Evolutionary conservation across 2,888 invertebrate genomes (phyloP).

Genomic region (Mermis nigrescens): DNA sequence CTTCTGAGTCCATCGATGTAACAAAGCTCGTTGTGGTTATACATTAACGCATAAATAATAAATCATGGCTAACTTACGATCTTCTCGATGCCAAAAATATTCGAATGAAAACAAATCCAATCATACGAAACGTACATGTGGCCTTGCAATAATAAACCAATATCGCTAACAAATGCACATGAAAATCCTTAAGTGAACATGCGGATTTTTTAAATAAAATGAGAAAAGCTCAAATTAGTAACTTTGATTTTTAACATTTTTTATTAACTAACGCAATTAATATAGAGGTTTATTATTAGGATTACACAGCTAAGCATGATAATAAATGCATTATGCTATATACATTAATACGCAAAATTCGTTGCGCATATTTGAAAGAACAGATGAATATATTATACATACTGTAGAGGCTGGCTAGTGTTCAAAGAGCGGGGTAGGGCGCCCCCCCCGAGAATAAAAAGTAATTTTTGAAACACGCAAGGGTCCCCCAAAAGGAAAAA

Average conservation of each 20-base stretch:
- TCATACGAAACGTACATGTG: conserved; percentile 79
- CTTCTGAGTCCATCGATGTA: background rate
- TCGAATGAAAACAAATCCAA: conserved; percentile 86
- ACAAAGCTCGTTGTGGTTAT: background rate
- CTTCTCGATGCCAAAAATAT: conserved; percentile 80
- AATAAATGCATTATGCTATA: too few relatives aligned
- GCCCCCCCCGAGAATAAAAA: too few relatives aligned
- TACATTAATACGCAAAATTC: too few relatives aligned
- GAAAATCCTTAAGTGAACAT: conserved; percentile 53
- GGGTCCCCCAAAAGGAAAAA: too few relatives aligned
- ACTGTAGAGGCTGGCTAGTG: too few relatives aligned
- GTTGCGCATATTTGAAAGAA: too few relatives aligned
- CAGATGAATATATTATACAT: too few relatives aligned
- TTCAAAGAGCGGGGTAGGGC: too few relatives aligned
- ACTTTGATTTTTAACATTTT: too few relatives aligned
- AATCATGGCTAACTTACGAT: conserved; percentile 46
- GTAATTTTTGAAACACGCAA: too few relatives aligned
- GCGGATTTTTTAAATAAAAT: background rate
- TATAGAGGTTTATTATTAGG: background rate
- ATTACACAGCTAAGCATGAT: too few relatives aligned
- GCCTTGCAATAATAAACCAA: conserved; percentile 56
- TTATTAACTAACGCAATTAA: too few relatives aligned
- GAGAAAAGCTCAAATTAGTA: background rate
- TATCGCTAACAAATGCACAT: conserved; percentile 74
- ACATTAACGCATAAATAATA: conserved; percentile 8